Percentiles rank a stretch among this genome's conserved stretches.
Evolutionary conservation across 2,797 vertebrate species (phyloP).

Genomic region (Acanthurus leucopareius): DNA sequence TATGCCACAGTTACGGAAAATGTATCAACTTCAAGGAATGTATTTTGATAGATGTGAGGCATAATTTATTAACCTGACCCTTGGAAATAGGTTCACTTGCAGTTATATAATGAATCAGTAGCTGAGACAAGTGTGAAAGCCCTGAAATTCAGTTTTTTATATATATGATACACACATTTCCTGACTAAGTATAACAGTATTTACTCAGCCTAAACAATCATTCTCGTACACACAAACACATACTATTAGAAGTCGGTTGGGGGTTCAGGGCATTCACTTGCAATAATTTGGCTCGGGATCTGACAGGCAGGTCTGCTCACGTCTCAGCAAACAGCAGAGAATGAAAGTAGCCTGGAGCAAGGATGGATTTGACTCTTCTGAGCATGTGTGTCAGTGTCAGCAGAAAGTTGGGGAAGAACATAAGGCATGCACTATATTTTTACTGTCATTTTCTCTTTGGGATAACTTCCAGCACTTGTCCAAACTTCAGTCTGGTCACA

Average conservation of each 20-base stretch:
- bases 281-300: constrained; percentile 51
- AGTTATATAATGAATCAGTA: constrained; percentile 19
- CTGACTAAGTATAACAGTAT: neutral
- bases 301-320: constrained; percentile 76
- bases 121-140: neutral
- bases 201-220: neutral
- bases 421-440: constrained; percentile 10
- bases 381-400: constrained; percentile 53
- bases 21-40: constrained; percentile 49
- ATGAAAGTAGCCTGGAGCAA: constrained; percentile 62
- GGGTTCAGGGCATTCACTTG: constrained; percentile 52
- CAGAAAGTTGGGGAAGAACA: constrained; percentile 34
- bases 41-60: constrained; percentile 39
- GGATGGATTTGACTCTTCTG: constrained; percentile 51
- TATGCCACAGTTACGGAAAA: constrained; percentile 40
- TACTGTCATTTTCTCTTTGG: constrained; percentile 17
- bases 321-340: constrained; percentile 57
- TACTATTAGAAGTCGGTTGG: constrained; percentile 42
- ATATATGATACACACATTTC: neutral
- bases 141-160: neutral
- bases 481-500: constrained; percentile 19
- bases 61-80: constrained; percentile 53
- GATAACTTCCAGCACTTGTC: constrained; percentile 22
- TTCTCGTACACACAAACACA: constrained; percentile 21
- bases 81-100: constrained; percentile 15